Percentiles rank a stretch among this genome's conserved stretches.
phyloP scores from a whole-genome alignment of 1,140 invertebrate species.

The Arctopsyche grandis region DNA sequence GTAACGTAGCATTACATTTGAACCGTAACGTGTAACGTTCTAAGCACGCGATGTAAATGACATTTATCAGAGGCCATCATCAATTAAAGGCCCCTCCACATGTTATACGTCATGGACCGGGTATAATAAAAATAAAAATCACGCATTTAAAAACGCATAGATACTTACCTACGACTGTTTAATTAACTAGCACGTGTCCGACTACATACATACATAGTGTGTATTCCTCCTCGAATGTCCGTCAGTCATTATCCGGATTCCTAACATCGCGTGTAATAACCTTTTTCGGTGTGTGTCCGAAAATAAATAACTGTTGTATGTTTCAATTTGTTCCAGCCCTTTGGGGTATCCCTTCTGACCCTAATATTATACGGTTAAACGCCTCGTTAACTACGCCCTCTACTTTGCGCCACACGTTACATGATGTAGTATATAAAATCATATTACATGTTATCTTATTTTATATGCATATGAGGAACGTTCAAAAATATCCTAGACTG shows the following conservation, averaged over 20 bases:
- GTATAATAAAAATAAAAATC: slow-evolving; percentile 4
- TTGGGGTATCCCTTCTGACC: slow-evolving; percentile 15
- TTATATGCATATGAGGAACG: not conserved
- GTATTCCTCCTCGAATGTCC: not conserved
- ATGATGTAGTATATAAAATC: slow-evolving; percentile 15
- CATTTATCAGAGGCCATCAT: slow-evolving; percentile 9
- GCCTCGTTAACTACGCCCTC: slow-evolving; percentile 47
- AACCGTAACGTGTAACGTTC: not conserved
- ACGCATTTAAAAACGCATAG: not conserved
- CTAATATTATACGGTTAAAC: slow-evolving; percentile 49
- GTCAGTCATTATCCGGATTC: not conserved
- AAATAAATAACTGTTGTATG: slow-evolving; percentile 44
- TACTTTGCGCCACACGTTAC: slow-evolving; percentile 20
- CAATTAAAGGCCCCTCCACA: not conserved
- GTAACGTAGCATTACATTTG: not conserved
- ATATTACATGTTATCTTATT: slow-evolving; percentile 23
- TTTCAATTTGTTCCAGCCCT: slow-evolving; percentile 49
- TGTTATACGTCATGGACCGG: not conserved
- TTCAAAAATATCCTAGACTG: not conserved
- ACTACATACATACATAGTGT: too few relatives aligned
- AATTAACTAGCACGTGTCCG: not conserved
- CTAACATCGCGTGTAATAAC: slow-evolving; percentile 31
- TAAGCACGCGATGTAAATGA: slow-evolving; percentile 23
- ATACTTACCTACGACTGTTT: slow-evolving; percentile 13
- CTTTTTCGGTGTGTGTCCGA: not conserved